These are phyloP conservation scores for Scaeva pyrastri DNA, from an alignment of 2,888 invertebrate genomes.

Conservation along the genomic window DNA sequence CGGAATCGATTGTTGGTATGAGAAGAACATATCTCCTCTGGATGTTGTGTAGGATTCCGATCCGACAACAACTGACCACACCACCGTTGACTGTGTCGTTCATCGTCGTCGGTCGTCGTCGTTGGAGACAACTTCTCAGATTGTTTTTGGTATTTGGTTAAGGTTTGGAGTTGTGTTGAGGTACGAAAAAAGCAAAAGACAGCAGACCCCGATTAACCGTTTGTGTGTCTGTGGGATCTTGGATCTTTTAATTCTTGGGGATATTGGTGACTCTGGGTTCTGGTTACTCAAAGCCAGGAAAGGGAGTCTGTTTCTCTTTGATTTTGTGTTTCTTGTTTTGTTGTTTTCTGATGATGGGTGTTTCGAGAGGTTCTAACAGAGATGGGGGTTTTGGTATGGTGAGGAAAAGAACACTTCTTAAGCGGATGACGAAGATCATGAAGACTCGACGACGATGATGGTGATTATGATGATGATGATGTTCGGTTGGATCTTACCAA, in stretches of 20 bases:
- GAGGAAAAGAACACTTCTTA: constrained; percentile 63
- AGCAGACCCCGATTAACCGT: constrained; percentile 67
- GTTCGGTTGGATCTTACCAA: constrained; percentile 72
- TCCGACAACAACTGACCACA: constrained; percentile 54
- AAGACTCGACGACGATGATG: constrained; percentile 39
- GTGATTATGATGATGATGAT: constrained; percentile 71
- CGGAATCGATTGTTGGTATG: constrained; percentile 38
- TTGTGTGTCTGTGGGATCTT: constrained; percentile 50
- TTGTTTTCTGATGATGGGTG: constrained; percentile 49
- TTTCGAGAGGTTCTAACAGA: constrained; percentile 13
- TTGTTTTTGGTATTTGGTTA: not conserved
- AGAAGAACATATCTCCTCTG: constrained; percentile 34
- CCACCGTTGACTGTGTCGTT: not conserved
- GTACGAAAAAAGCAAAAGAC: constrained; percentile 39
- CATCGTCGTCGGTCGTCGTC: not conserved
- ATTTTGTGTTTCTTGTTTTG: constrained; percentile 15
- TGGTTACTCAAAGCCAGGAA: constrained; percentile 49
- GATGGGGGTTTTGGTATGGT: constrained; percentile 34
- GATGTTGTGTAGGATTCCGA: constrained; percentile 46
- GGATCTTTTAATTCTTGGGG: constrained; percentile 47
- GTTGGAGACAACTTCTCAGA: constrained; percentile 48
- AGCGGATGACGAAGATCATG: constrained; percentile 54
- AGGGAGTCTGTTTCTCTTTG: constrained; percentile 71
- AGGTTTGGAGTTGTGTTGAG: not conserved
- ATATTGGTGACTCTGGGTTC: not conserved